Evolutionary conservation across 2,888 invertebrate genomes (phyloP), one percentile per base, ranked within the genome.

Genomic region (Drosophila algonquin): DNA sequence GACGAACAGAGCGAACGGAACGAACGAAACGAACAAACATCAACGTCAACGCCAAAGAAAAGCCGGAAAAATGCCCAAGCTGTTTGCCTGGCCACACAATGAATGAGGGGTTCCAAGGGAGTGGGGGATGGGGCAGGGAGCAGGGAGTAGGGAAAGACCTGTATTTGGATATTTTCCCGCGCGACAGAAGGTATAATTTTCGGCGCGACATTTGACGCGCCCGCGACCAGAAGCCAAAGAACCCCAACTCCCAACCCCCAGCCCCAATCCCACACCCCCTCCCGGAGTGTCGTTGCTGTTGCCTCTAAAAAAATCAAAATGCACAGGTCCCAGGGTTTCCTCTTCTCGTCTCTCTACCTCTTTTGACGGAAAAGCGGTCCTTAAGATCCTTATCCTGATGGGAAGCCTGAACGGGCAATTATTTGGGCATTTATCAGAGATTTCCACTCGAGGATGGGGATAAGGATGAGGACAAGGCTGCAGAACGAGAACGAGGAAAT

Each of bases 121-220:
- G 40, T 2, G 40, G 6, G 24, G 3, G 24, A 5, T 5, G 24
- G 24, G 4, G 24, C 0, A 2, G 21, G 3, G 6, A 7, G 14
- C 52, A 14, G 51, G 14, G 24, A 24, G 18, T 51, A 24, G 35
- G 44, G 68, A 85, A 83, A 83, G 84, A 32, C 50, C 55, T 46
- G 64, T 64, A 30, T 72, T 50, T 58, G 51, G 55, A 50, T 60
- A 27, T 35, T 59, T 44, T 44, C 32, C 60, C 58, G 63, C 52
- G 73, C 71, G 44, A 72, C 40, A 40, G 14, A 67, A 79, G 86
- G 68, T 91, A 90, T 90, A 90, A 90, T 90, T 90, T 90, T 86
- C 88, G 90, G 89, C 90, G 90, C 90, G 90, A 89, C 90, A 89
- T 80, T 85, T 90, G 91, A 86, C 90, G 90, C 90, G 90, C 83